A percentile compares a stretch with the other conserved stretches of the same genome.
phyloP scores from a whole-genome alignment of 2,797 vertebrate species.

The Anniella stebbinsi region DNA sequence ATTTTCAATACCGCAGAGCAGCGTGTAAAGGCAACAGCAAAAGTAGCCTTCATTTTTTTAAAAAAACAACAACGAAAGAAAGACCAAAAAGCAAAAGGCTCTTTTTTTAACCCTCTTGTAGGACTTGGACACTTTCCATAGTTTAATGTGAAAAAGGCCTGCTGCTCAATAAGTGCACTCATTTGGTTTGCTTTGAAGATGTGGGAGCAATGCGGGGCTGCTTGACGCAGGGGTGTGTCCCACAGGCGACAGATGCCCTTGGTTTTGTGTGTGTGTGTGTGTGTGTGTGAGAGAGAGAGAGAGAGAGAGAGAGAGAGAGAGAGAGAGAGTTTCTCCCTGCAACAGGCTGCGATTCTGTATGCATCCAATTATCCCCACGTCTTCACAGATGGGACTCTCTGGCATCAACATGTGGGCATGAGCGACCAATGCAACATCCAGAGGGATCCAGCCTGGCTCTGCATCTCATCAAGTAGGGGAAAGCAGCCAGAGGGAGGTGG shows the following conservation, averaged over 20 bases:
- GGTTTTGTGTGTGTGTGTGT: slow-evolving; percentile 52
- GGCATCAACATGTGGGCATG: slow-evolving; percentile 26
- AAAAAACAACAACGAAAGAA: too few species aligned
- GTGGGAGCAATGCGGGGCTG: slow-evolving; percentile 32
- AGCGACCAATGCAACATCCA: background rate
- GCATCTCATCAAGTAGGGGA: too few species aligned
- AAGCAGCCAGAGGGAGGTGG: background rate
- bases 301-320: too few species aligned
- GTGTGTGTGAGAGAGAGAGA: too few species aligned
- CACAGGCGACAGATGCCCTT: slow-evolving; percentile 62
- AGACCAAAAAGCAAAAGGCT: slow-evolving; percentile 27
- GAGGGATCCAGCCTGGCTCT: background rate
- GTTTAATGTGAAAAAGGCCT: slow-evolving; percentile 72
- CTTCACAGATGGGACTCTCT: background rate
- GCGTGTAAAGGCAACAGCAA: slow-evolving; percentile 31
- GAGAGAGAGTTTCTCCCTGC: slow-evolving; percentile 51
- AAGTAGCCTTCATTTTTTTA: background rate
- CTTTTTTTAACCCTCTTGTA: slow-evolving; percentile 55
- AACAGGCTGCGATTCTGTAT: slow-evolving; percentile 32
- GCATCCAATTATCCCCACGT: background rate
- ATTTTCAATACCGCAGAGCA: slow-evolving; percentile 22
- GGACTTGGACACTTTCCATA: slow-evolving; percentile 65
- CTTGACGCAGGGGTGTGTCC: slow-evolving; percentile 63
- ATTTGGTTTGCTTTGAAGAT: slow-evolving; percentile 70
- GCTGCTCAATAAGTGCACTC: slow-evolving; percentile 37